These are phyloP conservation scores for Catostomus latipinnis DNA, from an alignment of 2,797 vertebrate species.

Conservation along the genomic window DNA sequence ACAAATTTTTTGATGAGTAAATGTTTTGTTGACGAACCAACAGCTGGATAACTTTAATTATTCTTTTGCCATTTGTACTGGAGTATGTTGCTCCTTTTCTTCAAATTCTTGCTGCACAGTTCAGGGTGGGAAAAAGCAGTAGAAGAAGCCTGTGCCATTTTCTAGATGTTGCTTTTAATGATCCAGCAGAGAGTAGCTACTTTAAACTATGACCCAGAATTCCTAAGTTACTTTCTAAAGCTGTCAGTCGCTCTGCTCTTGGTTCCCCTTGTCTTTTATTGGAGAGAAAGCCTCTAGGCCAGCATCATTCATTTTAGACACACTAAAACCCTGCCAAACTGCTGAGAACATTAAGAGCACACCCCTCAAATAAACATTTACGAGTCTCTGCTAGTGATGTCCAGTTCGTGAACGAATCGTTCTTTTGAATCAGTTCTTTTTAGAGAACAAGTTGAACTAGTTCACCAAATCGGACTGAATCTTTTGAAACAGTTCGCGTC, in stretches of 20 bases:
- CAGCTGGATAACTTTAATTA: no score
- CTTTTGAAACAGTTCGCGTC: no score
- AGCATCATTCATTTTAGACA: conserved; percentile 23
- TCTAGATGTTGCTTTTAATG: conserved; percentile 18
- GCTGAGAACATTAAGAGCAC: not conserved
- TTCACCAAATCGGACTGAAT: no score
- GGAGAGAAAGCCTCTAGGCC: conserved; percentile 32
- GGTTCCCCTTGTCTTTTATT: conserved; percentile 23
- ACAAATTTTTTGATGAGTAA: no score
- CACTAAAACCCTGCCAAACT: conserved; percentile 12
- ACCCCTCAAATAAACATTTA: not conserved
- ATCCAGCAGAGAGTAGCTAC: conserved; percentile 33
- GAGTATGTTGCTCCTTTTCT: not conserved
- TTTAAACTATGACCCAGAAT: conserved; percentile 47
- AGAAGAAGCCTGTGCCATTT: conserved; percentile 25
- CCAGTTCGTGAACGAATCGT: no score
- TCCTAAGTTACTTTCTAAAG: conserved; percentile 20
- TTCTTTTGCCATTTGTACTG: no score
- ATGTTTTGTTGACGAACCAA: no score
- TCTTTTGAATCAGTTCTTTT: not conserved
- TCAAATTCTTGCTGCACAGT: conserved; percentile 14
- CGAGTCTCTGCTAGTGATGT: not conserved
- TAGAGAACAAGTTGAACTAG: no score
- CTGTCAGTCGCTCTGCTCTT: conserved; percentile 19
- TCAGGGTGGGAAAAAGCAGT: not conserved